Base-by-base conservation (phyloP, 92 coral and sea anemone species). In the Ricordea florida region DNA sequence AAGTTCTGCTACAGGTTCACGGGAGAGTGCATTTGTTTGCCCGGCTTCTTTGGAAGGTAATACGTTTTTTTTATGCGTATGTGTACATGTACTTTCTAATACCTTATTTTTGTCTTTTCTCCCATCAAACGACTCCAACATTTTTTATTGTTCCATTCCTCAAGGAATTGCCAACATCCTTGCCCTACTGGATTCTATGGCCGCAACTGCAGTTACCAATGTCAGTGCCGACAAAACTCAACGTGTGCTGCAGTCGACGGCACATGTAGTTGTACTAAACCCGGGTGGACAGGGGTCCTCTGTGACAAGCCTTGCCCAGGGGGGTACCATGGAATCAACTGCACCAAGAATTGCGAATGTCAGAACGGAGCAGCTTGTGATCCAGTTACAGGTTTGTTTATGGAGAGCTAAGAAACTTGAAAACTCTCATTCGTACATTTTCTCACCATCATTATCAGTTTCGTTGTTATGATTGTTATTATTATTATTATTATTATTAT, bases 101-200 rank as follows among this genome's bases (percentile, higher is more conserved):
- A n/a, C n/a, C n/a, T n/a, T n/a, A n/a, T n/a, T n/a, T n/a, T n/a
- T n/a, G n/a, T n/a, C n/a, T n/a, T n/a, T n/a, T n/a, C n/a, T n/a
- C n/a, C n/a, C n/a, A n/a, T n/a, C n/a, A n/a, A n/a, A n/a, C n/a
- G n/a, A n/a, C n/a, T n/a, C n/a, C n/a, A n/a, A n/a, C n/a, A n/a
- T n/a, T n/a, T n/a, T n/a, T n/a, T n/a, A n/a, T n/a, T n/a, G 2
- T 10, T 10, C 5, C 3, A 3, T 20, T 61, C n/a, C 14, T 58
- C n/a, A 29, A 94, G 98, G 24, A 80, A 61, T 17, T 94, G 98
- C 51, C 71, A 68, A 10, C 61, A 66, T 1, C 44, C 64, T 4
- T 94, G 98, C 34, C 96, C 93, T 5, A n/a, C 26, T 17, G 93
- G 97, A 11, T 59, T 23, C 1, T 94, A 88, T 73, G 98, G 97